Evolutionary conservation across 2,797 vertebrate genomes (phyloP).

Genomic region (Xyrichtys novacula): DNA sequence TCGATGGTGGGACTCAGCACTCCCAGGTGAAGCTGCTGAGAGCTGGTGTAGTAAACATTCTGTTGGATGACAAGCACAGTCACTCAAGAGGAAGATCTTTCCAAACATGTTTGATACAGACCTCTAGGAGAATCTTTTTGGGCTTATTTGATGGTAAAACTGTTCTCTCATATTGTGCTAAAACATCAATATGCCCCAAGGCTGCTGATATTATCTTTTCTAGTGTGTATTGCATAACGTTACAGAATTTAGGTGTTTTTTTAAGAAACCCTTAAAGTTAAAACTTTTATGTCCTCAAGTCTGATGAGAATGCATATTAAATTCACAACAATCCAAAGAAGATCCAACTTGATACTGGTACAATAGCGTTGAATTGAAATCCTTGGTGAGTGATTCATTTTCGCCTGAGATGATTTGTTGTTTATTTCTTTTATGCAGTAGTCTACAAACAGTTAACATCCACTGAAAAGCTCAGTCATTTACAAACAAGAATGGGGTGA

Average conservation of each 20-base stretch:
- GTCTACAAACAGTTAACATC: no score
- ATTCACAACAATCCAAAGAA: no score
- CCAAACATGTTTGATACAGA: not conserved
- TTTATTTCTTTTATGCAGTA: no score
- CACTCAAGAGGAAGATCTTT: not conserved
- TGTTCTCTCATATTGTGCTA: not conserved
- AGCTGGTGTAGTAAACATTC: slow-evolving; percentile 97
- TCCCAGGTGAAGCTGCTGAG: slow-evolving; percentile 93
- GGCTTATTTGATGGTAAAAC: not conserved
- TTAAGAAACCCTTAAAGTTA: not conserved
- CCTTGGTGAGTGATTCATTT: no score
- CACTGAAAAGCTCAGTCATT: no score
- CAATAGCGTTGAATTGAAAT: no score
- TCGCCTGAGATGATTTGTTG: no score
- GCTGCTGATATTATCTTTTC: not conserved
- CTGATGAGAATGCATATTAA: no score
- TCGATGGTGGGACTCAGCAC: slow-evolving; percentile 93
- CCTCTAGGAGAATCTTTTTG: not conserved
- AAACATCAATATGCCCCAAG: not conserved
- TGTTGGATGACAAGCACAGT: slow-evolving; percentile 76
- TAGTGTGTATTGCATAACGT: not conserved
- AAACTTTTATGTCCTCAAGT: no score
- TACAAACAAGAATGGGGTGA: no score
- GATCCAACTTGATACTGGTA: no score
- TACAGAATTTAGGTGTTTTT: not conserved